Evolutionary conservation across 2,113 vertebrate genomes (phyloP).

Genomic region (Gymnogyps californianus): DNA sequence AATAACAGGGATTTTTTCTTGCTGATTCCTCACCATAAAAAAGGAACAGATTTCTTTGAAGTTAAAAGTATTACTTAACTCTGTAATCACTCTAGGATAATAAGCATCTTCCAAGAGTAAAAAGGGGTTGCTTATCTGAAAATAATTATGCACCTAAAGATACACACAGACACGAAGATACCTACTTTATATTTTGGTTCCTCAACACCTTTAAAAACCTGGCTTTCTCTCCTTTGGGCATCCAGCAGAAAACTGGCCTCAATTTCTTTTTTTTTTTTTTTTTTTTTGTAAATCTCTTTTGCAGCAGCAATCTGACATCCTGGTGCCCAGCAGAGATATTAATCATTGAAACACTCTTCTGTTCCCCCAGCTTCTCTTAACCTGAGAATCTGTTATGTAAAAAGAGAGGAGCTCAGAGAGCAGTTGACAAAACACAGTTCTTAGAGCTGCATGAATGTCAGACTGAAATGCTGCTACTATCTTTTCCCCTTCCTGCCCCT

Average conservation of each 20-base stretch:
- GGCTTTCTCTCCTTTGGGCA: background rate
- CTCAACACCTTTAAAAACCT: background rate
- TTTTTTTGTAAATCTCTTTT: background rate
- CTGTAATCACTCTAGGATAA: background rate
- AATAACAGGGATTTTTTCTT: background rate
- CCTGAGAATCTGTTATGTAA: background rate
- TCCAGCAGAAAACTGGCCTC: background rate
- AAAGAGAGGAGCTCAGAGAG: background rate
- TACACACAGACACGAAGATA: background rate
- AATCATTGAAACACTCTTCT: constrained; percentile 10
- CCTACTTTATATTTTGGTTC: background rate
- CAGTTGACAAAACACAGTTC: background rate
- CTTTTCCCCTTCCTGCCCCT: background rate
- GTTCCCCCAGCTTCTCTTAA: background rate
- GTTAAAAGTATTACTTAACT: background rate
- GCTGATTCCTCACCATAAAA: background rate
- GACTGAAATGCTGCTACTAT: background rate
- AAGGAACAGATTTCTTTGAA: constrained; percentile 4
- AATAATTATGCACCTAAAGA: background rate
- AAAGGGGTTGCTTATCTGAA: background rate
- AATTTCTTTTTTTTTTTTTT: background rate
- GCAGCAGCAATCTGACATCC: background rate
- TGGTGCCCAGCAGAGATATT: constrained; percentile 5
- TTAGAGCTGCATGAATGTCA: background rate
- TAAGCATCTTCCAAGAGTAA: background rate